Conservation (phyloP, 2,113 vertebrate genomes). For the Chionomys nivalis region DNA sequence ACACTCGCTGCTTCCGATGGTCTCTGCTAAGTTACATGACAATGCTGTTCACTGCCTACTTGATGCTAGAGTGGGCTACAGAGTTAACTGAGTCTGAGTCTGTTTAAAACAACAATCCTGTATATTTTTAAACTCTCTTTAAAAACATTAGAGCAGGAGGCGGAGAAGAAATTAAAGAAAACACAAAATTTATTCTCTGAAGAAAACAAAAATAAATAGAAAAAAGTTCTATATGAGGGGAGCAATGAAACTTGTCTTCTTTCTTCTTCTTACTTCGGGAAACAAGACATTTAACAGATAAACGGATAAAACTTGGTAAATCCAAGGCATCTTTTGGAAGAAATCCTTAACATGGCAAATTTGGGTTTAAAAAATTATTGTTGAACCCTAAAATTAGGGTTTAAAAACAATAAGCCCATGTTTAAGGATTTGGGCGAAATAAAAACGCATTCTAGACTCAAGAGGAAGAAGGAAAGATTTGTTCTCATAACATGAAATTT, state of each 20-base stretch:
- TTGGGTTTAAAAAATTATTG: conserved; percentile 31
- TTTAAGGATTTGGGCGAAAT: conserved; percentile 32
- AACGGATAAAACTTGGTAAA: conserved; percentile 21
- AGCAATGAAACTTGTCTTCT: not conserved
- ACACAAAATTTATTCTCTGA: conserved; percentile 1
- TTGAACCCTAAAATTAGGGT: conserved; percentile 42
- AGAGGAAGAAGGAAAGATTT: conserved; percentile 25
- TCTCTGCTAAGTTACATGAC: not conserved
- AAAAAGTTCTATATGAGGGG: not conserved
- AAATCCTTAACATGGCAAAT: conserved; percentile 21
- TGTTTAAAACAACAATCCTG: not conserved
- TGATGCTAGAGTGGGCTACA: not conserved
- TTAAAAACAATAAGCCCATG: not conserved
- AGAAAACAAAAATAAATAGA: not conserved
- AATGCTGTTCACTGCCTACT: not conserved
- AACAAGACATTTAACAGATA: not conserved
- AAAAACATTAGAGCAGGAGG: not conserved
- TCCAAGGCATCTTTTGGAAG: not conserved
- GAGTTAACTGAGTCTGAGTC: not conserved
- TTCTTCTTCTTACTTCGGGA: conserved; percentile 24
- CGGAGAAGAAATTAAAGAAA: not conserved
- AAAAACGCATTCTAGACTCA: conserved; percentile 20
- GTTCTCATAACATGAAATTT: not conserved
- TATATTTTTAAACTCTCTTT: not conserved
- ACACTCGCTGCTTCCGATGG: not conserved